Base-by-base conservation (phyloP, 2,888 invertebrate genomes). In the Pristionchus entomophagus region DNA sequence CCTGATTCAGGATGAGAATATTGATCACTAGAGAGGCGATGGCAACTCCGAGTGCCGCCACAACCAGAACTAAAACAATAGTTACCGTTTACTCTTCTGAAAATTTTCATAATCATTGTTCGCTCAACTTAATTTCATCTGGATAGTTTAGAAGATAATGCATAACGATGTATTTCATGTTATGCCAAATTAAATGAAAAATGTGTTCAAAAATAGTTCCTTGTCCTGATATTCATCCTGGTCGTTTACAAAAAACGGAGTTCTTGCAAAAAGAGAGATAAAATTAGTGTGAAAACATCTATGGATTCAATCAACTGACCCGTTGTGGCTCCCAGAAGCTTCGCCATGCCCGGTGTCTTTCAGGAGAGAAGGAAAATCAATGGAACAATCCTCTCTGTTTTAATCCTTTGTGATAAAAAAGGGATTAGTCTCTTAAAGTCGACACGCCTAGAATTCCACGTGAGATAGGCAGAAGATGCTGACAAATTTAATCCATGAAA, bases 341-440 rank as follows among this genome's bases (percentile, higher is more conserved):
- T 73, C 41, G 73, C 41, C 73, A 73, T 73, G 73, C 41, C 45
- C n/a, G 41, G 65, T 38, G 95, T 99, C 92, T 99, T 99, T 35
- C 19, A 3, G 65, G 35, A 35, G 17, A 22, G 22, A 6, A 35
- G 19, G 35, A 32, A 35, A 65, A 35, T 65, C 65, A 65, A 65
- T 32, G 32, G 65, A 65, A 32, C 35, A 32, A 17, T 62, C 62
- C 32, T 29, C 1, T n/a, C 62, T n/a, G n/a, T n/a, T n/a, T n/a
- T n/a, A n/a, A n/a, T n/a, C n/a, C n/a, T n/a, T n/a, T n/a, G n/a
- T n/a, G n/a, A n/a, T n/a, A n/a, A n/a, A n/a, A n/a, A n/a, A n/a
- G n/a, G n/a, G n/a, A n/a, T n/a, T n/a, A n/a, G n/a, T n/a, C n/a
- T n/a, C n/a, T n/a, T n/a, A n/a, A n/a, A n/a, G n/a, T n/a, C n/a